Percentiles rank a stretch among this genome's conserved stretches.
phyloP scores from a whole-genome alignment of 1,140 invertebrate genomes.

The Bombus difficillimus region DNA sequence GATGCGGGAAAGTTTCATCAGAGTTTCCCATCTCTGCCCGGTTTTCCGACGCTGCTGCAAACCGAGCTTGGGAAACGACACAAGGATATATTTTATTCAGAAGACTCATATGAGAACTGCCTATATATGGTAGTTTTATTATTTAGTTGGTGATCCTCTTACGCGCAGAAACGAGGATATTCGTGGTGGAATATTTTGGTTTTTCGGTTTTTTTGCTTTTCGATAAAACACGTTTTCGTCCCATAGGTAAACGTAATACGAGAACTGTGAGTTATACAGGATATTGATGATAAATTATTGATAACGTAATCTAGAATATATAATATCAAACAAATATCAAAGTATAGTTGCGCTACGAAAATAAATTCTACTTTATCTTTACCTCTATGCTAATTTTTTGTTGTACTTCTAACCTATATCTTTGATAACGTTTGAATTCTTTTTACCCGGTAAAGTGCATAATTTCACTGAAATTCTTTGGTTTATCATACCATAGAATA shows the following conservation, averaged over 20 bases:
- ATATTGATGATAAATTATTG: not conserved
- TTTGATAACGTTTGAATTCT: not conserved
- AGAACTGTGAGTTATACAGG: not conserved
- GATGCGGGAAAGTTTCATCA: conserved; percentile 50
- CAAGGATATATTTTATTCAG: conserved; percentile 72
- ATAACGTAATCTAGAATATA: too few relatives aligned
- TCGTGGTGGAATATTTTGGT: not conserved
- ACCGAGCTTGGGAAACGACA: conserved; percentile 49
- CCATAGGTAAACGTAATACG: too few relatives aligned
- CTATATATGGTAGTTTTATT: conserved; percentile 38
- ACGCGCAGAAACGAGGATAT: not conserved
- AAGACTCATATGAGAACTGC: conserved; percentile 35
- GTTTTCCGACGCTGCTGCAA: conserved; percentile 3
- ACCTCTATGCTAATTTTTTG: not conserved
- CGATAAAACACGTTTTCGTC: not conserved
- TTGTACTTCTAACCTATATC: not conserved
- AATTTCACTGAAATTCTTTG: not conserved
- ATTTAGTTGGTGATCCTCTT: conserved; percentile 38
- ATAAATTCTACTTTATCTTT: not conserved
- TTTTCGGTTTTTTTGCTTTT: not conserved
- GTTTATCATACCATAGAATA: not conserved
- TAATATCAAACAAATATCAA: not conserved
- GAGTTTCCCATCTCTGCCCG: conserved; percentile 19
- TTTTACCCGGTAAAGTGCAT: not conserved
- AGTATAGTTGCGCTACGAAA: not conserved